Evolutionary conservation across 2,113 vertebrate species (phyloP), one percentile per base, ranked within the genome.

Genomic region (Cavia aperea): DNA sequence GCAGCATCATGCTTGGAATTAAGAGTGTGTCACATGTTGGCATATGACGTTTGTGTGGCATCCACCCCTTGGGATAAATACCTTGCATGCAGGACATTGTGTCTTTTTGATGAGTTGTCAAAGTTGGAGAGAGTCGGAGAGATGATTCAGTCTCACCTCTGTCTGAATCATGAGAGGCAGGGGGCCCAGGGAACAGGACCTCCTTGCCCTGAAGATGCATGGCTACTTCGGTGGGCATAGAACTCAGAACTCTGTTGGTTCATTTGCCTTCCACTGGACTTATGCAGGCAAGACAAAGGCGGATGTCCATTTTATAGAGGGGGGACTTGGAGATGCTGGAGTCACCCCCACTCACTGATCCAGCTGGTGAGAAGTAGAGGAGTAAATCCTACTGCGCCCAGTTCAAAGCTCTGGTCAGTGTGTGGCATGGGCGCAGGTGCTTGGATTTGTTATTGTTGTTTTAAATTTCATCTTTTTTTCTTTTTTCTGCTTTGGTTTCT

Each of bases 401-500:
- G 72, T 58, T 72, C 46, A 85, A 4, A 63, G 13, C 43, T 82
- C 62, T 73, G 39, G 68, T n/a, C 33, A 2, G 54, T 9, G 10
- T 19, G 65, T 11, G 46, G 5, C 11, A 2, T 7, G 18, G 23
- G n/a, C 26, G 92, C 78, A 73, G 58, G 15, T 54, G 8, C 49
- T 24, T 36, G 29, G 26, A 49, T 49, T 77, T 33, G 5, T 81
- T 78, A 7, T n/a, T 18, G 79, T 85, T 51, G 5, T 88, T 81
- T 56, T 46, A 39, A 19, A 56, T 54, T 49, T 79, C 39, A 24
- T 13, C 31, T 54, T 60, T 24, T n/a, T 93, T 68, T 94, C 86
- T 33, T 5, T 81, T 19, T 90, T 65, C 21, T 81, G 96, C 14
- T 72, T 43, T 93, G 29, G 72, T 93, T 97, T 95, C 46, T 93